These are phyloP conservation scores for Apocrypta bakeri DNA, from an alignment of 1,140 invertebrate genomes.

Conservation along the genomic window DNA sequence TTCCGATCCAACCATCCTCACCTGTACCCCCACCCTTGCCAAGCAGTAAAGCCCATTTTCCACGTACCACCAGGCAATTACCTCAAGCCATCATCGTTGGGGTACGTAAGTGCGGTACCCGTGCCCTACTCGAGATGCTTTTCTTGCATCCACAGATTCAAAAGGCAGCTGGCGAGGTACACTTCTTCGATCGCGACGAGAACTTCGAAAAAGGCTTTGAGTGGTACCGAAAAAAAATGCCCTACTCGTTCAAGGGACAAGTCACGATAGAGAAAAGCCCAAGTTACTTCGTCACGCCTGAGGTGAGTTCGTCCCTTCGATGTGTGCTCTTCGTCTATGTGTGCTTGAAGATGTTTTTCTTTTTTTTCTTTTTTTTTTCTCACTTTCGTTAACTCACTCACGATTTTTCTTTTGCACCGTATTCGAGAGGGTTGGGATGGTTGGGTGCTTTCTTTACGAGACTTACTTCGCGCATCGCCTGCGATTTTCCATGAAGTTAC, in stretches of 20 bases:
- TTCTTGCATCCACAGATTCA: conserved; percentile 94
- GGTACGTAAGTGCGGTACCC: conserved; percentile 94
- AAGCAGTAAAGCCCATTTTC: conserved; percentile 68
- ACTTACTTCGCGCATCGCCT: not conserved
- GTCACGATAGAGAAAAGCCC: conserved; percentile 98
- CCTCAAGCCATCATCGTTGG: conserved; percentile 94
- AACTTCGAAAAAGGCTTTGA: conserved; percentile 93
- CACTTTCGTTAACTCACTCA: not conserved
- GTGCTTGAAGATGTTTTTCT: not conserved
- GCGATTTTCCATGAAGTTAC: not conserved
- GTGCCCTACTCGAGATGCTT: conserved; percentile 95
- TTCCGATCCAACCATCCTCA: not conserved
- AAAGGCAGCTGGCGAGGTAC: conserved; percentile 93
- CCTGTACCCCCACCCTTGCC: conserved; percentile 50
- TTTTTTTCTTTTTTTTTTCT: conserved; percentile 26
- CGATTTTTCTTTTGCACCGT: not conserved
- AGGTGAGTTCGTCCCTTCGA: conserved; percentile 77
- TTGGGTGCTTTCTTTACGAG: not conserved
- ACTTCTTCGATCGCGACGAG: conserved; percentile 95
- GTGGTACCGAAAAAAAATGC: conserved; percentile 96
- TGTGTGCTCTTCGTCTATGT: not conserved
- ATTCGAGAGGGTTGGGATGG: not conserved
- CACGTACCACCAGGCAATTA: conserved; percentile 73
- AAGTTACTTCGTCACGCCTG: conserved; percentile 96
- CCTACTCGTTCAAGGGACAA: conserved; percentile 89